A percentile compares a stretch with the other conserved stretches of the same genome.
These are phyloP conservation scores for Nestor notabilis DNA, from an alignment of 2,113 vertebrate species.

Conservation along the genomic window DNA sequence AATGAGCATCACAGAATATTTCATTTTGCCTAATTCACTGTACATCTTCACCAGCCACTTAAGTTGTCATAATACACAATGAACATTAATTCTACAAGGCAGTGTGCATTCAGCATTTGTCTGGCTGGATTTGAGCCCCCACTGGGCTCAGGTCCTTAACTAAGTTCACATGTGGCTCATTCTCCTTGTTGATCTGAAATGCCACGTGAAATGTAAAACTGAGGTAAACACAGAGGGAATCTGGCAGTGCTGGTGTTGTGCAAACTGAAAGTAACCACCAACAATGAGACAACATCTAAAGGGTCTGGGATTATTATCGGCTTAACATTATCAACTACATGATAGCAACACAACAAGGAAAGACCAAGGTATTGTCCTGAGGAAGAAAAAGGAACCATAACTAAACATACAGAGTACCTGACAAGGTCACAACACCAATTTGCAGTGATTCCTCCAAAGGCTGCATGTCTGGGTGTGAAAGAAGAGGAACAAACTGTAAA, in stretches of 20 bases:
- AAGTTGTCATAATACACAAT: not conserved
- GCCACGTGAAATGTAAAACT: not conserved
- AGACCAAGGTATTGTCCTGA: not conserved
- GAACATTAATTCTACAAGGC: constrained; percentile 29
- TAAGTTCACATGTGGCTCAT: not conserved
- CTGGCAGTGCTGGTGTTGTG: not conserved
- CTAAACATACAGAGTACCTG: not conserved
- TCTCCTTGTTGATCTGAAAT: not conserved
- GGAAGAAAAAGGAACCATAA: not conserved
- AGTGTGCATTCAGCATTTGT: not conserved
- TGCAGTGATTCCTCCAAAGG: not conserved
- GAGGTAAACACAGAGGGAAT: not conserved
- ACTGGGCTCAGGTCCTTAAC: not conserved
- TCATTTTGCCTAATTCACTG: constrained; percentile 12
- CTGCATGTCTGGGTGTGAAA: not conserved
- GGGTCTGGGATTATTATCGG: not conserved
- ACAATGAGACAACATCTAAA: not conserved
- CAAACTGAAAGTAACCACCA: not conserved
- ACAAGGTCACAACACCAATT: not conserved
- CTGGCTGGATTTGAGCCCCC: not conserved
- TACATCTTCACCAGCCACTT: constrained; percentile 30
- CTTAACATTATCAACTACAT: not conserved
- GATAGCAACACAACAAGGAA: not conserved
- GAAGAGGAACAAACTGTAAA: not conserved
- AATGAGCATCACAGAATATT: not conserved